Evolutionary conservation across 1,140 invertebrate species (phyloP), one percentile per base, ranked within the genome.

Genomic region (Hestina assimilis): DNA sequence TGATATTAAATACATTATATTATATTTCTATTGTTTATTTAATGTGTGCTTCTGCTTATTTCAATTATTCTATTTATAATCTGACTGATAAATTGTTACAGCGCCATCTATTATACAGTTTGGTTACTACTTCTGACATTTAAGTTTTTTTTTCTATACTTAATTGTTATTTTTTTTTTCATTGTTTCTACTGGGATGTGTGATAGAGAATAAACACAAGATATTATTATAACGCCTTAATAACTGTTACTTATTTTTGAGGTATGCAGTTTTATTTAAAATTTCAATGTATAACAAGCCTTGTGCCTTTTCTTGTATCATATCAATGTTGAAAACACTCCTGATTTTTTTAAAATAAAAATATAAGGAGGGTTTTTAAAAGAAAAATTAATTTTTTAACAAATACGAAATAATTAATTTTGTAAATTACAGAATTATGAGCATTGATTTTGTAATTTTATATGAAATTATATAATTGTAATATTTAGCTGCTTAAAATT

Each of bases 311-410:
- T 48, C n/a, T 12, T 35, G 23, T 38, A 35, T 51, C 47, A 51
- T 51, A 51, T 51, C 47, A 40, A 51, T 51, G 33, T 51, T n/a
- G 15, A 38, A 38, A 38, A 48, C 20, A 40, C 47, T 51, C 47
- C 24, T 23, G 26, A 4, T 17, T 21, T 51, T 51, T 51, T 35
- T 3, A 26, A n/a, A 5, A 1, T 31, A 51, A 51, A 51, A 40
- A 24, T 14, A 23, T 40, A 26, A 11, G 24, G 47, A 51, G 33
- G 4, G 9, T 31, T 40, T 38, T 40, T 23, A 17, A 38, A 17
- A 38, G n/a, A 17, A 38, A n/a, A 38, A 14, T 24, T 15, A 35
- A n/a, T 48, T 46, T 35, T 23, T 5, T 48, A 35, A 24, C 12
- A 20, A 48, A 9, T 8, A 14, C 15, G 3, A 38, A 38, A 38